Evolutionary conservation across 2,113 vertebrate species (phyloP), one percentile per base, ranked within the genome.

Genomic region (Phylloscopus trochilus): DNA sequence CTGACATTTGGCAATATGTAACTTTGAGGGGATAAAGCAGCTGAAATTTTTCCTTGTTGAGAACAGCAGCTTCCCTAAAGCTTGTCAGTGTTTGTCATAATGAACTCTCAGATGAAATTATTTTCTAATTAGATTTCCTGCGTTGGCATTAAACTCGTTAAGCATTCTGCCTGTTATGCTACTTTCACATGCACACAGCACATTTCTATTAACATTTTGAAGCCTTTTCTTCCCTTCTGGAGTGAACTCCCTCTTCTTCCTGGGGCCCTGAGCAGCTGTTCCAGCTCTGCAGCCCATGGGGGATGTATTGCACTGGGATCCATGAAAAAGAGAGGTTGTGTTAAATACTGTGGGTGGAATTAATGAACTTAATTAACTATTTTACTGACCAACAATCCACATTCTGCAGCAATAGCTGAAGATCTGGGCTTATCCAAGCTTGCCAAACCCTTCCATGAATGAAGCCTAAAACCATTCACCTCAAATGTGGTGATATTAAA

Each of bases 51-150:
- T 81, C 67, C 23, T 51, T 74, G 89, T 91, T 74, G 67, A 78
- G 53, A 78, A 13, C 46, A 74, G 76, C 80, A 90, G 52, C 83
- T 90, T 88, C 75, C 53, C 33, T 83, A 28, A 77, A 85, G 67
- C 87, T 88, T 70, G 85, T 92, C 78, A 88, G 37, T 56, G 64
- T 92, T 83, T 89, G 80, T 92, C 88, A 67, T 70, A 46, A 87
- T 64, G 89, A 94, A 41, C 80, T 80, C 85, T 66, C 55, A 35
- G 72, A 83, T 94, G 66, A 74, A 90, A 81, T 97, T 83, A 91
- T 84, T 95, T 94, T 94, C 82, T 51, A 73, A 77, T 77, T 76
- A 59, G 39, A 60, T 95, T 93, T 94, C 79, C 64, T 72, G 68
- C 28, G 43, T 44, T 90, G 90, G 39, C 44, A 70, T 94, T 93